phyloP scores from a whole-genome alignment of 1,140 invertebrate species.

The Psix sp. region DNA sequence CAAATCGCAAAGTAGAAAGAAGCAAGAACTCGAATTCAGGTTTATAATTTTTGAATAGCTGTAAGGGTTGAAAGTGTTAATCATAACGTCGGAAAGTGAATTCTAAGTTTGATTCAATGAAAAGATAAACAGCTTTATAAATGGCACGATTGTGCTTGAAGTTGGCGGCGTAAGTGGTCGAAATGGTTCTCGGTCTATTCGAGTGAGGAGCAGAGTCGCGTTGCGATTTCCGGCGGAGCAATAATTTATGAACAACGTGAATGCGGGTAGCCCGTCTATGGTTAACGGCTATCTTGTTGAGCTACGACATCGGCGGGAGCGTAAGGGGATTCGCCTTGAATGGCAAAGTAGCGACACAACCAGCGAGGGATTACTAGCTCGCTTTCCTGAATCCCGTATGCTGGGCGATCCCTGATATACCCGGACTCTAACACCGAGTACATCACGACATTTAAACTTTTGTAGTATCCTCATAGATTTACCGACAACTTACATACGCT shows the following conservation, averaged over 20 bases:
- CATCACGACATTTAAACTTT: conserved; percentile 40
- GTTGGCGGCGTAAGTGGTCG: conserved; percentile 18
- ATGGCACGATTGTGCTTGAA: conserved; percentile 34
- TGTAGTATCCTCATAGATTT: conserved; percentile 45
- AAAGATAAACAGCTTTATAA: conserved; percentile 41
- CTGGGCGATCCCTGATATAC: background rate
- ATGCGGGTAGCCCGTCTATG: conserved; percentile 46
- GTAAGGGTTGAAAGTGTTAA: background rate
- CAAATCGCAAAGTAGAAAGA: too few species aligned
- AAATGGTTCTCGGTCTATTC: conserved; percentile 15
- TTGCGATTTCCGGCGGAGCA: conserved; percentile 40
- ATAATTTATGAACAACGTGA: conserved; percentile 48
- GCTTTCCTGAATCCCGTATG: conserved; percentile 44
- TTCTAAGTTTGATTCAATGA: conserved; percentile 24
- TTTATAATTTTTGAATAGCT: too few species aligned
- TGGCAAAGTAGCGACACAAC: conserved; percentile 35
- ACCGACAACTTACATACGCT: conserved; percentile 2
- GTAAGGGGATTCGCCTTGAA: conserved; percentile 41
- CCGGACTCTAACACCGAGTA: conserved; percentile 7
- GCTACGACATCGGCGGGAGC: conserved; percentile 35
- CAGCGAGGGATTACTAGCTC: conserved; percentile 42
- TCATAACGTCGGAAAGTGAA: conserved; percentile 11
- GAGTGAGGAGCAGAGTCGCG: conserved; percentile 5
- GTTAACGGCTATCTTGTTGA: conserved; percentile 53
- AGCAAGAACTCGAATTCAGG: too few species aligned